These are phyloP conservation scores for Brachionichthys hirsutus DNA, from an alignment of 2,113 vertebrate species.

Conservation along the genomic window DNA sequence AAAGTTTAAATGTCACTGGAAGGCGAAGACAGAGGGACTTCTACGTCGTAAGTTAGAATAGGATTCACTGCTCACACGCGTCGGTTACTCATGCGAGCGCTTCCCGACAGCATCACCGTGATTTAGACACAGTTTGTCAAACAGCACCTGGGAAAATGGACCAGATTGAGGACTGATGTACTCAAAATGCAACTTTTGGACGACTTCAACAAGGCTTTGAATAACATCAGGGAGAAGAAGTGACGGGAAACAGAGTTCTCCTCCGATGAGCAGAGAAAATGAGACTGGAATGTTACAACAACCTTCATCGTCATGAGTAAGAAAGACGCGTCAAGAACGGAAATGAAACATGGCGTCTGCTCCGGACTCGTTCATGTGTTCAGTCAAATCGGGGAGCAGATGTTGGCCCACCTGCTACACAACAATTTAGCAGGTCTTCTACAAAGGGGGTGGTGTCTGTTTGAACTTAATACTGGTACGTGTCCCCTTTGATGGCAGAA, in stretches of 20 bases:
- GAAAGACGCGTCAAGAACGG: conserved; percentile 33
- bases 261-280: conserved; percentile 42
- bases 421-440: too few species aligned
- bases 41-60: too few species aligned
- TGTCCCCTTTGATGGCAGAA: too few species aligned
- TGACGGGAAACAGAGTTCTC: conserved; percentile 25
- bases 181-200: conserved; percentile 62
- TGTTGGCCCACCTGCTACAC: conserved; percentile 56
- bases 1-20: too few species aligned
- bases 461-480: too few species aligned
- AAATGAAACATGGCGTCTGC: conserved; percentile 34
- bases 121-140: conserved; percentile 73
- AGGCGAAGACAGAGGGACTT: too few species aligned
- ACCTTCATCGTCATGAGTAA: conserved; percentile 12
- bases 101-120: conserved; percentile 71
- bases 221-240: conserved; percentile 31
- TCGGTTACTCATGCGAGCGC: conserved; percentile 66
- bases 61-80: conserved; percentile 60
- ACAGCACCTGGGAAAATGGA: conserved; percentile 60
- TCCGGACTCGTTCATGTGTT: conserved; percentile 46
- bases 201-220: conserved; percentile 40
- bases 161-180: conserved; percentile 43
- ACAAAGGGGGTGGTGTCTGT: too few species aligned
- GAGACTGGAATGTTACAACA: conserved; percentile 5
- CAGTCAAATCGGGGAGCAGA: conserved; percentile 48